Evolutionary conservation across 1,140 invertebrate genomes (phyloP), one percentile per base, ranked within the genome.

Genomic region (Amphibalanus amphitrite): DNA sequence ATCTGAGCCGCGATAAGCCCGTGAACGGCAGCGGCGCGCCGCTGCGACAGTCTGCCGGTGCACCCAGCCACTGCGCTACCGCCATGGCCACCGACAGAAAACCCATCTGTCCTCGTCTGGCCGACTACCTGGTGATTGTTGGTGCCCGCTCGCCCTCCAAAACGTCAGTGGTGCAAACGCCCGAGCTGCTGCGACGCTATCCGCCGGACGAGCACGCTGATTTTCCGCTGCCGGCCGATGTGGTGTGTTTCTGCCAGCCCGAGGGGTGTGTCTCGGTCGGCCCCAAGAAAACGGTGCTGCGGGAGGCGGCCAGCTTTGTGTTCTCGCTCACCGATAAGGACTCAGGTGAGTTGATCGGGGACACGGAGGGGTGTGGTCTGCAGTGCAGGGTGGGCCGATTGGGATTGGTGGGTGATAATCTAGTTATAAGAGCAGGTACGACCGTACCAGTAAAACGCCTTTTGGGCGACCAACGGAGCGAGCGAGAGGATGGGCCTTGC

Each of bases 281-380:
- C 29, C 91, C 91, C 3, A 88, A 91, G 78, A 85, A 91, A 74
- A 90, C 89, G 69, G 89, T 90, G 68, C 81, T 90, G 29, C 83
- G 93, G 71, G 94, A 98, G 80, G 90, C 92, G 29, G 92, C 91
- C 47, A 97, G 95, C 28, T 99, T 99, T 82, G 95, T 98, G 13
- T 99, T 99, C 79, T 95, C 94, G 3, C 85, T 99, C 70, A 99
- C 97, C 26, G 97, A 99, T 80, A 99, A 99, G 82, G 97, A 99
- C 82, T 97, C 95, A 20, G 93, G 93, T 86, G 79, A 79, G 78
- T 67, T 23, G 23, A 28, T 3, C 3, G 10, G 10, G 47, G 38
- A 17, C 38, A 17, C 6, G 38, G 38, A 38, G 38, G 6, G 6
- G 6, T 6, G 6, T 38, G 6, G 6, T 38, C 38, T 6, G 6